phyloP scores from a whole-genome alignment of 1,140 invertebrate genomes.

The Euglossa dilemma region DNA sequence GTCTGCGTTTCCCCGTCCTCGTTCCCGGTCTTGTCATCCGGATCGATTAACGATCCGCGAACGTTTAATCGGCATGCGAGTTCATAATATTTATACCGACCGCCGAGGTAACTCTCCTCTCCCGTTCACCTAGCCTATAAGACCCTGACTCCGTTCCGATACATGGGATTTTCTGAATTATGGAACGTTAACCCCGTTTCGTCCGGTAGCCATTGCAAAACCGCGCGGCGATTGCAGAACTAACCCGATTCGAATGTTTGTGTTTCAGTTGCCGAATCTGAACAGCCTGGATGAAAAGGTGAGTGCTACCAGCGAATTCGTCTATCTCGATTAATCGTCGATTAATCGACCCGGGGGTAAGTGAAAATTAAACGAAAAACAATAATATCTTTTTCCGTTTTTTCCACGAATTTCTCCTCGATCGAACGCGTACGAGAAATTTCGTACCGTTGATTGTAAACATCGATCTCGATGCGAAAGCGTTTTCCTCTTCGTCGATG shows the following conservation, averaged over 20 bases:
- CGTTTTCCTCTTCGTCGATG: not conserved
- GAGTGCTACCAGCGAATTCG: slow-evolving; percentile 58
- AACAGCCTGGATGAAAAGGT: slow-evolving; percentile 79
- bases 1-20: not conserved
- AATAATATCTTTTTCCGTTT: too few relatives aligned
- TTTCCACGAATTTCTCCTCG: not conserved
- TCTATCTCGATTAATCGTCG: not conserved
- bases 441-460: not conserved
- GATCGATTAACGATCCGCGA: not conserved
- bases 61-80: not conserved
- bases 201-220: not conserved
- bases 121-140: not conserved
- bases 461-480: not conserved
- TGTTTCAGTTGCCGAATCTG: slow-evolving; percentile 78
- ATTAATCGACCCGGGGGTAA: slow-evolving; percentile 26
- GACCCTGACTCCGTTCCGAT: not conserved
- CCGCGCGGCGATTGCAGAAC: not conserved
- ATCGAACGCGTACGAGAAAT: not conserved
- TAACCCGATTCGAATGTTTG: slow-evolving; percentile 53
- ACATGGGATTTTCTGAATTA: not conserved
- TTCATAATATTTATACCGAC: too few relatives aligned
- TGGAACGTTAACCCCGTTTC: not conserved
- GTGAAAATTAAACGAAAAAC: too few relatives aligned
- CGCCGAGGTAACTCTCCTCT: not conserved
- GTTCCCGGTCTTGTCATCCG: not conserved